Conservation (phyloP, 2,797 vertebrate genomes). For the Peromyscus melanophrys region DNA sequence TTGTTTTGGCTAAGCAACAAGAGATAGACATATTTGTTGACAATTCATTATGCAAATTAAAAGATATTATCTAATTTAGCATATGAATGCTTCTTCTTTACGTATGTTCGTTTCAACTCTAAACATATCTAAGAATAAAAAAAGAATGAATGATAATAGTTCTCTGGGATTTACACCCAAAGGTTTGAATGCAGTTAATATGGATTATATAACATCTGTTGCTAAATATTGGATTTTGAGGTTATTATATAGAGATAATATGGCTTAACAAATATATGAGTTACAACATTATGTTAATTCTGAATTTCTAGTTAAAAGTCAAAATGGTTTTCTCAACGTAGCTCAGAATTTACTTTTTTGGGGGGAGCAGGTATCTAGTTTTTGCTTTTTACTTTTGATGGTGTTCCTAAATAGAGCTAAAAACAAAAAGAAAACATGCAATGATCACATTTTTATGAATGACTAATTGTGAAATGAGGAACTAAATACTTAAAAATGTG, state of each 20-base stretch:
- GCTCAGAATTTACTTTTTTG: not conserved
- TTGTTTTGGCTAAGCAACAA: not conserved
- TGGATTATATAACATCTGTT: slow-evolving; percentile 24
- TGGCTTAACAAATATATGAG: not conserved
- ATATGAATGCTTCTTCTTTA: not conserved
- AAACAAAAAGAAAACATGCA: not conserved
- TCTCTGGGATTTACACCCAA: not conserved
- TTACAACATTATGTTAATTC: not conserved
- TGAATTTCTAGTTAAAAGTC: slow-evolving; percentile 49
- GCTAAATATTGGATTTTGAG: slow-evolving; percentile 36
- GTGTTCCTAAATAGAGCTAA: not conserved
- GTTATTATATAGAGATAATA: slow-evolving; percentile 43
- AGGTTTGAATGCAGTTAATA: not conserved
- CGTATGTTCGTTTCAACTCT: not conserved
- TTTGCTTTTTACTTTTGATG: slow-evolving; percentile 14
- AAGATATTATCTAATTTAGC: not conserved
- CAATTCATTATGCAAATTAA: not conserved
- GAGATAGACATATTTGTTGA: not conserved
- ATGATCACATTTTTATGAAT: slow-evolving; percentile 68
- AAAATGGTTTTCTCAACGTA: slow-evolving; percentile 40
- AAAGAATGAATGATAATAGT: not conserved
- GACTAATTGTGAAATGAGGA: slow-evolving; percentile 74
- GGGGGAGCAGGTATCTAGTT: not conserved
- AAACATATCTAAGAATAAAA: not conserved
- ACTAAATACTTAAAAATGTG: slow-evolving; percentile 71